Percentiles rank a stretch among this genome's conserved stretches.
These are phyloP conservation scores for Protosalanx chinensis DNA, from an alignment of 2,797 vertebrate genomes.

Conservation along the genomic window DNA sequence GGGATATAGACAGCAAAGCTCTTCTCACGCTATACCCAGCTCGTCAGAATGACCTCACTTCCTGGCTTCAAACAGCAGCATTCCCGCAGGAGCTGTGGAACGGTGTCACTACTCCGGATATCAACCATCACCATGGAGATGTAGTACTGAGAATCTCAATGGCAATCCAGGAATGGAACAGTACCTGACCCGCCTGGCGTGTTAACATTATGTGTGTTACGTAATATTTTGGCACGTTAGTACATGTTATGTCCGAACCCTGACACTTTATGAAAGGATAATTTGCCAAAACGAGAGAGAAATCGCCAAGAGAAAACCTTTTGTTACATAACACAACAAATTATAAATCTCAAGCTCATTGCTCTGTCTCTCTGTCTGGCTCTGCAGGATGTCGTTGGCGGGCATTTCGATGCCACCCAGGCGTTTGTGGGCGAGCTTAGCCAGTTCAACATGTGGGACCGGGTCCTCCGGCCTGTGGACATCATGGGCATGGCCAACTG, in stretches of 20 bases:
- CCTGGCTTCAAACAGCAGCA: slow-evolving; percentile 27
- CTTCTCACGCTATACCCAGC: slow-evolving; percentile 61
- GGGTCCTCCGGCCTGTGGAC: slow-evolving; percentile 87
- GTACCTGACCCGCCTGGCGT: not conserved
- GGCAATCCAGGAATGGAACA: slow-evolving; percentile 20
- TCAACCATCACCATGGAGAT: slow-evolving; percentile 26
- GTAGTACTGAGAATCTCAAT: slow-evolving; percentile 20
- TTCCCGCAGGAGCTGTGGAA: slow-evolving; percentile 30
- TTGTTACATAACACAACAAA: too few relatives aligned
- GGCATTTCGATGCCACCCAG: slow-evolving; percentile 95
- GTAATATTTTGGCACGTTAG: not conserved
- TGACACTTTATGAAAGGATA: too few relatives aligned
- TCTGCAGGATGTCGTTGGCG: slow-evolving; percentile 89
- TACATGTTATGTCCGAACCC: too few relatives aligned
- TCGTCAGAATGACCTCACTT: slow-evolving; percentile 46
- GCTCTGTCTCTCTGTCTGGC: slow-evolving; percentile 22
- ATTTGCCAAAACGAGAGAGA: not conserved
- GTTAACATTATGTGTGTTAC: not conserved
- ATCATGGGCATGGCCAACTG: slow-evolving; percentile 94
- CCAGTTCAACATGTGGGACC: slow-evolving; percentile 99
- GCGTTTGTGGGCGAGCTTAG: slow-evolving; percentile 97
- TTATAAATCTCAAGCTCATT: slow-evolving; percentile 3
- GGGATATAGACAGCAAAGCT: slow-evolving; percentile 15
- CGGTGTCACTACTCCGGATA: not conserved
- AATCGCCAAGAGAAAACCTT: not conserved